Percentiles rank a stretch among this genome's conserved stretches.
Evolutionary conservation across 2,113 vertebrate genomes (phyloP).

Genomic region (Seriola dumerili): DNA sequence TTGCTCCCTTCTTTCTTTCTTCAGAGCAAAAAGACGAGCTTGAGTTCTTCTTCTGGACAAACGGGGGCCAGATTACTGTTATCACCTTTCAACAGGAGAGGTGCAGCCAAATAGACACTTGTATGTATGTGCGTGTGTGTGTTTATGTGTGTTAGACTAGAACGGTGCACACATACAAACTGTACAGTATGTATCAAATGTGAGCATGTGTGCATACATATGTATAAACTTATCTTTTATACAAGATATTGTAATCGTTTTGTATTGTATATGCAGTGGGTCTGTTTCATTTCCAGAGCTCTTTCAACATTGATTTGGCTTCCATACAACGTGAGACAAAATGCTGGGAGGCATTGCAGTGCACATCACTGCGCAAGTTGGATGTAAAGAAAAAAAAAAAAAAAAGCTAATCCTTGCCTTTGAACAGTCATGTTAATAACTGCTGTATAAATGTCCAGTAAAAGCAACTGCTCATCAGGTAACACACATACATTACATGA

Average conservation of each 20-base stretch:
- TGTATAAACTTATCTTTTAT: conserved; percentile 86
- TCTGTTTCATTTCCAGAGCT: conserved; percentile 71
- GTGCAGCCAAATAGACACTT: conserved; percentile 80
- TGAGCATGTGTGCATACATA: conserved; percentile 83
- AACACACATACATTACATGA: conserved; percentile 44
- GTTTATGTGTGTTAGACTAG: conserved; percentile 81
- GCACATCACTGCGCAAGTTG: conserved; percentile 23
- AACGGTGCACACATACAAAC: conserved; percentile 78
- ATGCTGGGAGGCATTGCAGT: conserved; percentile 42
- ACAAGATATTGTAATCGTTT: conserved; percentile 84
- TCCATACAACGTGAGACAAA: conserved; percentile 43
- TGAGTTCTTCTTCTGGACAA: conserved; percentile 34
- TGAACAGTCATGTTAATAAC: conserved; percentile 61
- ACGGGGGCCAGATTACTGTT: conserved; percentile 36
- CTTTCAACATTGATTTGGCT: conserved; percentile 50
- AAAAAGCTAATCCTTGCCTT: conserved; percentile 46
- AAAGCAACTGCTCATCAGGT: conserved; percentile 63
- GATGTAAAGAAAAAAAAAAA: conserved; percentile 59
- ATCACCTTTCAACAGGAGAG: conserved; percentile 48
- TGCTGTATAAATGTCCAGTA: conserved; percentile 74
- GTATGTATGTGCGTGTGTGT: conserved; percentile 57
- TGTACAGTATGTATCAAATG: conserved; percentile 83
- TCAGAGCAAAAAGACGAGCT: conserved; percentile 34
- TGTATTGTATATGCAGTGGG: conserved; percentile 81
- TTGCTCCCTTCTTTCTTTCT: conserved; percentile 65